Conservation (phyloP, 2,113 vertebrate genomes). For the Pollimyrus isidori region DNA sequence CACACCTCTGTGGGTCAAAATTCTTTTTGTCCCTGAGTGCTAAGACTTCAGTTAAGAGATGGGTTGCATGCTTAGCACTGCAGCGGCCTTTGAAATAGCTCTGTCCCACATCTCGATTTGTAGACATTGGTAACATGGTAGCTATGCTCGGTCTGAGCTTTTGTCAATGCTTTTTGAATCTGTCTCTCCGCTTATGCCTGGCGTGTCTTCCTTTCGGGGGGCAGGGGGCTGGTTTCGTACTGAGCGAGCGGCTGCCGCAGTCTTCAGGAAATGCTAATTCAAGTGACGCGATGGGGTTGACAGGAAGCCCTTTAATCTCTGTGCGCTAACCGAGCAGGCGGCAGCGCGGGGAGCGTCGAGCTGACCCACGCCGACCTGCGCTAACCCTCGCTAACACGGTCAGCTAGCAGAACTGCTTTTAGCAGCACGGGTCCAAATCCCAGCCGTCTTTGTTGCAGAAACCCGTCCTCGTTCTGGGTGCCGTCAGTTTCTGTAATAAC, state of each 20-base stretch:
- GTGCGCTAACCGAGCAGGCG: neutral
- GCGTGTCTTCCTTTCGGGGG: neutral
- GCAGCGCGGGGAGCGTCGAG: too few relatives aligned
- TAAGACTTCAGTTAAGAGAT: neutral
- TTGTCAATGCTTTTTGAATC: neutral
- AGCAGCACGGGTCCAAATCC: neutral
- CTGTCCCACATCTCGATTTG: neutral
- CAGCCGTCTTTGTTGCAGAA: neutral
- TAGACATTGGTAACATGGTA: neutral
- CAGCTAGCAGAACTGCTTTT: neutral
- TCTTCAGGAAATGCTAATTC: slow-evolving; percentile 7
- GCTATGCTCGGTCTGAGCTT: neutral
- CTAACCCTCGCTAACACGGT: neutral
- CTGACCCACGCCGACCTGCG: neutral
- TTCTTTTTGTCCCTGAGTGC: neutral
- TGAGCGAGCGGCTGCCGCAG: neutral
- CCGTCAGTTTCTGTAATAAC: neutral
- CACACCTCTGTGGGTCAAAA: neutral
- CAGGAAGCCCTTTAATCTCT: slow-evolving; percentile 3
- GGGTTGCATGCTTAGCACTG: neutral
- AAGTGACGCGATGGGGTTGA: neutral
- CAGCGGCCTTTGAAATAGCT: neutral
- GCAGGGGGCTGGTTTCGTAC: neutral
- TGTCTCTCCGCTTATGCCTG: neutral
- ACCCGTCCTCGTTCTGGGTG: neutral